Evolutionary conservation across 2,113 vertebrate genomes (phyloP).

Genomic region (Lophochroa leadbeateri): DNA sequence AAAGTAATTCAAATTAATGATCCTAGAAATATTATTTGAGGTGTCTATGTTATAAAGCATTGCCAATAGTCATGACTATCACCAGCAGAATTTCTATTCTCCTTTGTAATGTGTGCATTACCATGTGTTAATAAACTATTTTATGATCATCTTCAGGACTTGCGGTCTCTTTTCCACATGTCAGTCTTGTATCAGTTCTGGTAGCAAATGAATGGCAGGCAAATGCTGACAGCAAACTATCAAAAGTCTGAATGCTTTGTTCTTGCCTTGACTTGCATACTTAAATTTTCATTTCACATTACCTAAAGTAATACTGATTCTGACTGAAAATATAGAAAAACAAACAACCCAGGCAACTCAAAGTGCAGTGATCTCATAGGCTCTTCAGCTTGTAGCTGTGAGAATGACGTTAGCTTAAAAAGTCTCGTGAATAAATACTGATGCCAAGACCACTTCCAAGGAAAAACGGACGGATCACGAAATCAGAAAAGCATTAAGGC

Average conservation of each 20-base stretch:
- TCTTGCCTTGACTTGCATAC: not conserved
- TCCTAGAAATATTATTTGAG: constrained; percentile 58
- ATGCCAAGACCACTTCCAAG: not conserved
- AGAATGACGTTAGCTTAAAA: not conserved
- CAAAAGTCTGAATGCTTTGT: not conserved
- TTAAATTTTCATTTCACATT: not conserved
- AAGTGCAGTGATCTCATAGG: not conserved
- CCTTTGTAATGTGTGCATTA: constrained; percentile 28
- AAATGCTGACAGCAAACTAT: not conserved
- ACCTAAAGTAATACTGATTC: not conserved
- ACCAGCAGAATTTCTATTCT: constrained; percentile 9
- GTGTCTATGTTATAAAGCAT: constrained; percentile 35
- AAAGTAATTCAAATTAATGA: constrained; percentile 72
- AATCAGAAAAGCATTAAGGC: not conserved
- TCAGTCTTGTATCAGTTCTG: not conserved
- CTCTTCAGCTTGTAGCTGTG: not conserved
- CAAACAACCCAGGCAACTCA: not conserved
- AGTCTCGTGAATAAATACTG: not conserved
- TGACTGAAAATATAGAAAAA: not conserved
- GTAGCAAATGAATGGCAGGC: not conserved
- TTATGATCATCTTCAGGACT: not conserved
- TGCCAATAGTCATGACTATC: constrained; percentile 49
- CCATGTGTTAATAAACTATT: constrained; percentile 36
- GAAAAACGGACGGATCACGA: not conserved
- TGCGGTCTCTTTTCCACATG: not conserved